Conservation (phyloP, 92 coral and sea anemone genomes). For the Porites divaricata region DNA sequence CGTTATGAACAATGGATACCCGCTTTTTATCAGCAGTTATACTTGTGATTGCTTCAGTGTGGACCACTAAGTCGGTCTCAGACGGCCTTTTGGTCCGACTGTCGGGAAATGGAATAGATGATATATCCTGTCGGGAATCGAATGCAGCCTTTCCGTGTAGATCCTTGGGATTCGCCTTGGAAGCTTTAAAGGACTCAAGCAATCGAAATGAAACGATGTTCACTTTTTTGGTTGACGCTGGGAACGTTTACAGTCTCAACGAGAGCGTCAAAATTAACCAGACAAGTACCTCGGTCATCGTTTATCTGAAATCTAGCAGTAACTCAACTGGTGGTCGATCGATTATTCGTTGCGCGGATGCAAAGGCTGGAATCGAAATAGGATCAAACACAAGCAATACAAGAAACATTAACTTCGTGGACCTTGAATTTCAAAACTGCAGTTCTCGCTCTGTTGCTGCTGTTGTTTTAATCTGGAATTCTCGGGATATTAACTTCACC, state of each 20-base stretch:
- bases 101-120: conserved; percentile 66
- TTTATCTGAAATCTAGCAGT: conserved; percentile 44
- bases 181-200: conserved; percentile 11
- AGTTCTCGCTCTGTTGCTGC: conserved; percentile 62
- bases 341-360: neutral
- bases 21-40: neutral
- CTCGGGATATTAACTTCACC: conserved; percentile 57
- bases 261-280: conserved; percentile 59
- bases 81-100: conserved; percentile 45
- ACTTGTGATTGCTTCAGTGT: neutral
- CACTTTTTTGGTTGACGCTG: conserved; percentile 50
- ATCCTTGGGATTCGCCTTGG: conserved; percentile 67
- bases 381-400: conserved; percentile 52
- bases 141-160: conserved; percentile 52
- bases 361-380: conserved; percentile 48
- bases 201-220: conserved; percentile 53
- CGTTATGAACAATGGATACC: neutral
- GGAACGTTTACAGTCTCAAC: conserved; percentile 26
- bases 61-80: neutral
- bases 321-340: neutral
- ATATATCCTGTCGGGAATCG: conserved; percentile 48
- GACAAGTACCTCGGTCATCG: conserved; percentile 32
- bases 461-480: conserved; percentile 58
- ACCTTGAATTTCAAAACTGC: conserved; percentile 73
- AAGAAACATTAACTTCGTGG: conserved; percentile 47